Conservation (phyloP, 2,113 vertebrate species). For the chimpanzee (Pan troglodytes) region NHGRI_mPanTro3-v2.1_pri NC_072419.2:62384001-62384500, state of each 20-base stretch:
- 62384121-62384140: background rate
- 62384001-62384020: background rate
- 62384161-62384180: background rate
- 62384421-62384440: background rate
- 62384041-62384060: background rate
- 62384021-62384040: background rate
- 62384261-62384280: background rate
- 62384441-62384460: background rate
- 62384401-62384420: background rate
- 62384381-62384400: background rate
- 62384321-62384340: background rate
- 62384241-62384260: background rate
- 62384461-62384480: background rate
- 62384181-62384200: background rate
- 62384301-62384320: background rate
- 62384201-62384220: background rate
- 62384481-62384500: background rate
- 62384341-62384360: background rate
- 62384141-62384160: background rate
- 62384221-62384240: background rate
- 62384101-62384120: background rate
- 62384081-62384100: background rate
- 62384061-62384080: background rate
- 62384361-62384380: background rate
- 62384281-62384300: background rate